Base-by-base conservation (phyloP, 2,888 invertebrate genomes). In the Hypselothyrea guttata region DNA sequence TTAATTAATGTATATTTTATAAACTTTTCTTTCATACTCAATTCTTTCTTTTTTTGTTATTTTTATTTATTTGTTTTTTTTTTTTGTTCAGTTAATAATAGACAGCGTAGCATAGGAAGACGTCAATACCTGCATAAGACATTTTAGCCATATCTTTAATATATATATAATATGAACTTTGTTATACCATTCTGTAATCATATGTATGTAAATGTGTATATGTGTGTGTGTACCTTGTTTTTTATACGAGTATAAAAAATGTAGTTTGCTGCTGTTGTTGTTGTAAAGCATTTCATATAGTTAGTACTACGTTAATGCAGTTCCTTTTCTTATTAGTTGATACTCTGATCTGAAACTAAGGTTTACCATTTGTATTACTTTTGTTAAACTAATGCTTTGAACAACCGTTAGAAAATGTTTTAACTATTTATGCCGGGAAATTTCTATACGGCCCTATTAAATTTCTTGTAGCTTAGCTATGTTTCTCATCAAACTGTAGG, bases 31-130 rank as follows among this genome's bases (percentile, higher is more conserved):
- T 16, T 38, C 15, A 16, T 38, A 38, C 38, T 2, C 22, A 28
- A 42, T 60, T 15, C 35, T 53, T n/a, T 52, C 22, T 55, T 46
- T 62, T 47, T 60, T 33, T 47, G 31, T 40, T 51, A 18, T 34
- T 41, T 63, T 48, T 57, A 56, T 66, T 71, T 69, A 37, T 63
- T 58, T 58, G 65, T 57, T 69, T 70, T 86, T 74, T 69, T 87
- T 75, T 67, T 54, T 74, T 85, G 71, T 88, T 88, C 86, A 89
- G 88, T 89, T 88, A 89, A 88, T 90, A 90, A 90, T 90, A 90
- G 90, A 90, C 90, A 90, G 90, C 90, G 90, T 90, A 90, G 90
- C 90, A 90, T 90, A 90, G 90, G 90, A 90, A 90, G 90, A 90
- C 90, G 90, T 90, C 90, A 90, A 90, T 90, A 90, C 90, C 90